Percentiles rank a stretch among this genome's conserved stretches.
Evolutionary conservation across 2,797 vertebrate species (phyloP).

Genomic region (Schizopygopsis malacanthus): DNA sequence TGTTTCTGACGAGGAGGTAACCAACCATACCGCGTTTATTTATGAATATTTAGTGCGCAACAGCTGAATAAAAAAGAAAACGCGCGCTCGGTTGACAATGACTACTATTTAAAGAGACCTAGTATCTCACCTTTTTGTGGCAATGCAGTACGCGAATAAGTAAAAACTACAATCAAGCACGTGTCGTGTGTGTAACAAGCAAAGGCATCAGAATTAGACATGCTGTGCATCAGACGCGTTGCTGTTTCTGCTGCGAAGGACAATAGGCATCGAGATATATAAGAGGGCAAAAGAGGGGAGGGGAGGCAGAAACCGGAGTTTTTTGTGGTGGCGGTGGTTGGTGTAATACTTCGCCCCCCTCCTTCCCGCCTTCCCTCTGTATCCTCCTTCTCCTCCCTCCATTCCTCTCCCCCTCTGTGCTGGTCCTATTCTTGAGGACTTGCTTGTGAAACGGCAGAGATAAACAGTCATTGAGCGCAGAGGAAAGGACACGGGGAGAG

Average conservation of each 20-base stretch:
- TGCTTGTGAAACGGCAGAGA: constrained; percentile 80
- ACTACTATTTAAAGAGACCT: constrained; percentile 44
- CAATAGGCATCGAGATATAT: constrained; percentile 80
- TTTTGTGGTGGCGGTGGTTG: constrained; percentile 74
- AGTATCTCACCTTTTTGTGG: constrained; percentile 46
- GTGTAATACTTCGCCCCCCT: constrained; percentile 68
- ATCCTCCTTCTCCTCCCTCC: constrained; percentile 67
- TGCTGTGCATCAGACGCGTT: constrained; percentile 48
- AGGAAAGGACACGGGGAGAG: constrained; percentile 67
- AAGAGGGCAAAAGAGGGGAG: constrained; percentile 68
- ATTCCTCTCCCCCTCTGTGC: constrained; percentile 70
- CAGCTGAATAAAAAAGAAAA: constrained; percentile 1
- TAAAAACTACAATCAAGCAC: constrained; percentile 32
- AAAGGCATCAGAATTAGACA: constrained; percentile 49
- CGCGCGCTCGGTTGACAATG: background rate
- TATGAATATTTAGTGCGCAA: constrained; percentile 32
- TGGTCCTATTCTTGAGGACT: constrained; percentile 78
- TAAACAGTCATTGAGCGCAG: constrained; percentile 76
- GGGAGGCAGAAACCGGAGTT: constrained; percentile 71
- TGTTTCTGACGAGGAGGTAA: background rate
- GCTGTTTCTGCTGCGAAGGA: constrained; percentile 69
- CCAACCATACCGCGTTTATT: background rate
- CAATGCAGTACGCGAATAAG: constrained; percentile 37
- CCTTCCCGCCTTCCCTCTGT: constrained; percentile 53
- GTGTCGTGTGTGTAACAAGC: constrained; percentile 47